Conservation (phyloP, 2,888 invertebrate species). For the Calameuta pallipes region DNA sequence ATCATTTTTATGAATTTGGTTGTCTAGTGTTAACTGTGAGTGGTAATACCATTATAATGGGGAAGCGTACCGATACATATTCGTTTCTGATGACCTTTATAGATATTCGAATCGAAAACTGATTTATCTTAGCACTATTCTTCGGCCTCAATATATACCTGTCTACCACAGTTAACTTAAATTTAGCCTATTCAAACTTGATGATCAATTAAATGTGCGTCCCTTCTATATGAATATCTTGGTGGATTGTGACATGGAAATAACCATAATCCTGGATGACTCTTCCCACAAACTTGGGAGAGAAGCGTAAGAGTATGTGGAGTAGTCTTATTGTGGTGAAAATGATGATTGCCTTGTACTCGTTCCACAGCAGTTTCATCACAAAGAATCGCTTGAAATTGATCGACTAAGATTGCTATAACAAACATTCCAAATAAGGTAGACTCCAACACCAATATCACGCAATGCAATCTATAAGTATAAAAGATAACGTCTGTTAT, state of each 20-base stretch:
- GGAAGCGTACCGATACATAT: too few relatives aligned
- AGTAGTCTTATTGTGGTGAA: conserved; percentile 68
- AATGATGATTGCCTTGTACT: conserved; percentile 76
- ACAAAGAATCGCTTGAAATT: conserved; percentile 83
- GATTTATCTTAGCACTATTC: too few relatives aligned
- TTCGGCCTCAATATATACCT: too few relatives aligned
- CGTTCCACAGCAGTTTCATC: conserved; percentile 89
- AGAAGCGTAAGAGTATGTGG: conserved; percentile 75
- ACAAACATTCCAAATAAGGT: conserved; percentile 90
- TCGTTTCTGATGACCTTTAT: too few relatives aligned
- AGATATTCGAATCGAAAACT: too few relatives aligned
- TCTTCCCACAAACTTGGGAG: conserved; percentile 82
- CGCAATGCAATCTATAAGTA: conserved; percentile 80
- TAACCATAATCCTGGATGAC: conserved; percentile 79
- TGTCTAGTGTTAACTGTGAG: too few relatives aligned
- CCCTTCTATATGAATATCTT: conserved; percentile 58
- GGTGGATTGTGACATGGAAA: conserved; percentile 72
- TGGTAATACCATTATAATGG: too few relatives aligned
- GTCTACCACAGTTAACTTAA: too few relatives aligned
- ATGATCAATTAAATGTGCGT: conserved; percentile 59
- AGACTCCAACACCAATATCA: conserved; percentile 83
- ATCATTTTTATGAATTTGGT: too few relatives aligned
- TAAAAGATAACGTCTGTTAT: conserved; percentile 16
- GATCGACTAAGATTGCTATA: conserved; percentile 86
- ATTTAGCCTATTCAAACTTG: conserved; percentile 45